A percentile compares a stretch with the other conserved stretches of the same genome.
These are phyloP conservation scores for Florisuga fusca DNA, from an alignment of 2,797 vertebrate genomes.

Conservation along the genomic window DNA sequence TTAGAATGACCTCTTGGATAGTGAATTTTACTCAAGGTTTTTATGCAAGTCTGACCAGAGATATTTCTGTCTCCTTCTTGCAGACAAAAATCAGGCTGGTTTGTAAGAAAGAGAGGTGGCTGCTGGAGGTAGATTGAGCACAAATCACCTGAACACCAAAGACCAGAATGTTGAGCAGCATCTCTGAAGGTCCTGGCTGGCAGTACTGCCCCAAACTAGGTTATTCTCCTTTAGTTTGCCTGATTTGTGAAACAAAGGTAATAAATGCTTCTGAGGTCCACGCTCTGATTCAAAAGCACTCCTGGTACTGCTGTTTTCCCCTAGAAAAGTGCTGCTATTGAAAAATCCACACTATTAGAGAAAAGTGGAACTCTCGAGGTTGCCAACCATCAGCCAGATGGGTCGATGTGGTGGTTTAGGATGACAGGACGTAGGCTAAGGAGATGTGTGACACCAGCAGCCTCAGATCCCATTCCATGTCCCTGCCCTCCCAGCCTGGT, in stretches of 20 bases:
- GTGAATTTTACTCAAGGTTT: conserved; percentile 11
- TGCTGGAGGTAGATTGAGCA: neutral
- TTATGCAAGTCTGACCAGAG: conserved; percentile 18
- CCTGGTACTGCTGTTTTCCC: neutral
- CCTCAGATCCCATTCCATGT: neutral
- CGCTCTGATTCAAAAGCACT: neutral
- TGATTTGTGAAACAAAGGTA: neutral
- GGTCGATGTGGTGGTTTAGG: neutral
- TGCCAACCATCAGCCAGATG: rapidly evolving
- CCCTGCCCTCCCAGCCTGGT: neutral
- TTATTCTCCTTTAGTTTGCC: neutral
- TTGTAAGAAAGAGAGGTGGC: neutral
- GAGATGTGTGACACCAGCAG: neutral
- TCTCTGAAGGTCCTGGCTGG: neutral
- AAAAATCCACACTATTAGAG: neutral
- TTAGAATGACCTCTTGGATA: neutral
- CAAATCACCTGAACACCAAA: neutral
- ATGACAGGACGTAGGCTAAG: neutral
- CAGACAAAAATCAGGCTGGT: neutral
- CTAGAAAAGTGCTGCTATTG: neutral
- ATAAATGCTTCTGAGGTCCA: neutral
- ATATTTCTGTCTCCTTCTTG: neutral
- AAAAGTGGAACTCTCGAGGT: neutral
- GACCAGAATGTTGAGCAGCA: neutral
- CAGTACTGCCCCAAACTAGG: neutral